A percentile compares a stretch with the other conserved stretches of the same genome.
These are phyloP conservation scores for Muntiacus reevesi DNA, from an alignment of 2,113 vertebrate genomes.

Conservation along the genomic window DNA sequence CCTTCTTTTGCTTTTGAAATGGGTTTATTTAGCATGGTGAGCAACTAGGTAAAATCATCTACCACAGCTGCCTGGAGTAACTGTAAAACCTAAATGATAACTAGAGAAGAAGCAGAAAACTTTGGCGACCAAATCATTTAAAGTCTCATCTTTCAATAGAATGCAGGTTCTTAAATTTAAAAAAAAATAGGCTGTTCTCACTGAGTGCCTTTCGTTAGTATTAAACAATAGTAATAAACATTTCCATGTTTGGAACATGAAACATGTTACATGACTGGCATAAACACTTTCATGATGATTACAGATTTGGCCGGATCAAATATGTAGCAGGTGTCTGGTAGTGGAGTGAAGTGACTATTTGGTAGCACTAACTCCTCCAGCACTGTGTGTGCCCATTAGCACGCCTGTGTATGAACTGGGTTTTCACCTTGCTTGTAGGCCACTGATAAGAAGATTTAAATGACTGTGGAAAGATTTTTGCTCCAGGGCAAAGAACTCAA, in stretches of 20 bases:
- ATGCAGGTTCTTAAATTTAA: not conserved
- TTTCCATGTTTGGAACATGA: constrained; percentile 13
- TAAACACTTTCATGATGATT: constrained; percentile 24
- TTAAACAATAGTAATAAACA: not conserved
- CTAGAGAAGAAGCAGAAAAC: not conserved
- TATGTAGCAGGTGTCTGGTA: constrained; percentile 62
- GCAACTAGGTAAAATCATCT: not conserved
- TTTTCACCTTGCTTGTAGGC: constrained; percentile 72
- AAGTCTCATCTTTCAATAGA: constrained; percentile 20
- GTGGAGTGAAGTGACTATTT: constrained; percentile 66
- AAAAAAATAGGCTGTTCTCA: not conserved
- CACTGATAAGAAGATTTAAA: constrained; percentile 82
- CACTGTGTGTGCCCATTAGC: constrained; percentile 28
- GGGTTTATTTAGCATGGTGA: not conserved
- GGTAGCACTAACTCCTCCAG: constrained; percentile 48
- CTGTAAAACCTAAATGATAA: not conserved
- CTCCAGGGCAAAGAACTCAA: constrained; percentile 66
- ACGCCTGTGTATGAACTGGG: constrained; percentile 31
- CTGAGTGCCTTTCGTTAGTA: constrained; percentile 33
- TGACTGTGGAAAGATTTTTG: constrained; percentile 76
- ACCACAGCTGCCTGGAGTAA: not conserved
- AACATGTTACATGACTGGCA: constrained; percentile 4
- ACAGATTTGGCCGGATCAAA: constrained; percentile 67
- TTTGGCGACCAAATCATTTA: not conserved
- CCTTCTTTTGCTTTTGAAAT: constrained; percentile 38